Evolutionary conservation across 92 coral and sea anemone genomes (phyloP), one percentile per base, ranked within the genome.

Genomic region (Zoanthus solanderi): DNA sequence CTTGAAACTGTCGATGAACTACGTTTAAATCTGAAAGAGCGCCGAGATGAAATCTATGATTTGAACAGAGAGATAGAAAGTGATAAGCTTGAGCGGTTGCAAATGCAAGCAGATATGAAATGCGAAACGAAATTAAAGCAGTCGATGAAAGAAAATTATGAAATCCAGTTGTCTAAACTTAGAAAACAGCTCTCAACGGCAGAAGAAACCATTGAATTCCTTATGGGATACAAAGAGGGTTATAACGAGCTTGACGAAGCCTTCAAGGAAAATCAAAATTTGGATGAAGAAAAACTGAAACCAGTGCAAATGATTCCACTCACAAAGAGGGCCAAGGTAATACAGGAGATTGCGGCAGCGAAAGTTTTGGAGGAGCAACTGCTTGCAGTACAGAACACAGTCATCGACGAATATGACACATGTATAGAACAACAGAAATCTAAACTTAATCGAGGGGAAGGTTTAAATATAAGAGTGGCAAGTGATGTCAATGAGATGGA

Each of bases 301-400:
- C 91, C 96, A 6, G 42, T 37, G 42, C 42, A 37, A 37, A 88
- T 89, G 16, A 79, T 89, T 15, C 84, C 56, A 50, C 12, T 94
- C 84, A 93, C 96, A 53, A 90, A 94, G 37, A 88, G 87, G 60
- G 89, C 98, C 53, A 91, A 93, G 66, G 81, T 79, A 52, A 87
- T 94, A 72, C 96, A 97, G 71, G 99, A 97, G 69, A 91, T 97
- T 48, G 94, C 95, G 3, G 84, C 95, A 17, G 99, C 98, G 18
- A 92, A 95, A 84, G 78, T 91, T 45, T 86, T 97, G 30, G 99
- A 97, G 78, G 94, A 95, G 75, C 99, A 97, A 65, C 93, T 97
- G 0, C 90, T 95, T 65, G 88, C 89, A 23, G 88, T 97, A 92
- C 92, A 92, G 76, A 97, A 97, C 89, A 82, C 93, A 18, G 83